Percentiles rank a stretch among this genome's conserved stretches.
These are phyloP conservation scores for Geophilus truncorum DNA, from an alignment of 2,888 invertebrate species.

Conservation along the genomic window DNA sequence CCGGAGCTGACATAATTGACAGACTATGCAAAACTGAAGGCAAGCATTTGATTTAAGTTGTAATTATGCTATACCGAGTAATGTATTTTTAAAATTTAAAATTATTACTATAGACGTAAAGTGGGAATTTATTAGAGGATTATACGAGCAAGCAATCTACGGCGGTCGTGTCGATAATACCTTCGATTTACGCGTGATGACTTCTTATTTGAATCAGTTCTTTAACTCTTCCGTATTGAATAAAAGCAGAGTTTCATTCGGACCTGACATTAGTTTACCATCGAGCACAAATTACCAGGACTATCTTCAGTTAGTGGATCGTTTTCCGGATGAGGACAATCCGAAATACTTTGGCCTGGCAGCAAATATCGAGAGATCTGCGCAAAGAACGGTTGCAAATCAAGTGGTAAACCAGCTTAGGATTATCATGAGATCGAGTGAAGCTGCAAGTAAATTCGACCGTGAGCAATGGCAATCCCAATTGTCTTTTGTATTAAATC, in stretches of 20 bases:
- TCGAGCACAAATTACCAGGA: conserved; percentile 58
- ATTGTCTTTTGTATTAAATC: conserved; percentile 63
- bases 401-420: conserved; percentile 61
- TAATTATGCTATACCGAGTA: not conserved
- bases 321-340: conserved; percentile 65
- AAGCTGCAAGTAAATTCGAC: conserved; percentile 52
- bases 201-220: conserved; percentile 62
- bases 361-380: conserved; percentile 76
- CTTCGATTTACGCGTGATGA: conserved; percentile 64
- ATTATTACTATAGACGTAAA: conserved; percentile 41
- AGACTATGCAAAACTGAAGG: conserved; percentile 48
- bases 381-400: conserved; percentile 64
- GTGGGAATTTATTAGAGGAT: conserved; percentile 71
- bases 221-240: conserved; percentile 53
- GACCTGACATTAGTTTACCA: conserved; percentile 54
- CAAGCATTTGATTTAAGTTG: not conserved
- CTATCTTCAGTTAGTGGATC: conserved; percentile 60
- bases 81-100: too few relatives aligned
- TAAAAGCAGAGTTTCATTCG: conserved; percentile 55
- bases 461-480: conserved; percentile 58
- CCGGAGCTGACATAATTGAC: conserved; percentile 63
- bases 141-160: conserved; percentile 73
- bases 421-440: conserved; percentile 50
- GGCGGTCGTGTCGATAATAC: conserved; percentile 78
- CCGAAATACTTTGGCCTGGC: conserved; percentile 77